phyloP scores from a whole-genome alignment of 2,888 invertebrate genomes.

The Eilema sororculum region DNA sequence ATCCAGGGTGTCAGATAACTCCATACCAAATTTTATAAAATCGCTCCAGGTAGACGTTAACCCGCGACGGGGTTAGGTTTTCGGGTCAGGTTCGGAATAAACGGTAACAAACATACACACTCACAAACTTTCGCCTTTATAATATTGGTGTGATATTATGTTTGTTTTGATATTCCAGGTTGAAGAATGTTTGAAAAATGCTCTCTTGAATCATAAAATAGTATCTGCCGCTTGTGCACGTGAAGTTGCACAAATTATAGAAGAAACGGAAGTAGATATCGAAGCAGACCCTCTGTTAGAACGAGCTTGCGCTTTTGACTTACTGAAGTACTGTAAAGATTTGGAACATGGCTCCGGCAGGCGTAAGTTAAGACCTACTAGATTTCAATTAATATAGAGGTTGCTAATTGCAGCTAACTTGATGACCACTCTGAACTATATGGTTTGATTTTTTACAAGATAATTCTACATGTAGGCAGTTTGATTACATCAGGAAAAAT shows the following conservation, averaged over 20 bases:
- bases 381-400: not conserved
- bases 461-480: no score
- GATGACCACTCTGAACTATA: not conserved
- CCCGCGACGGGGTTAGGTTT: no score
- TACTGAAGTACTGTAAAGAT: conserved; percentile 92
- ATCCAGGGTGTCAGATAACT: no score
- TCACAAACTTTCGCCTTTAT: no score
- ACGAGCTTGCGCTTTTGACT: conserved; percentile 94
- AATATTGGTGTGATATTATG: no score
- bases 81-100: no score
- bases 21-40: no score
- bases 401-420: not conserved
- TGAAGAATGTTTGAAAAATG: conserved; percentile 97
- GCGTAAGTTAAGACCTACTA: conserved; percentile 87
- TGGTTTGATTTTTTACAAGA: no score
- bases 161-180: conserved; percentile 85
- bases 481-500: no score
- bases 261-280: conserved; percentile 96
- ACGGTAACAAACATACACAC: no score
- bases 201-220: conserved; percentile 91
- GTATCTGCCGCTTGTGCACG: conserved; percentile 92
- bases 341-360: conserved; percentile 96
- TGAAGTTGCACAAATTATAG: conserved; percentile 95
- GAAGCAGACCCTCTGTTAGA: conserved; percentile 97
- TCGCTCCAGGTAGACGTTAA: no score